Evolutionary conservation across 2,113 vertebrate species (phyloP).

Genomic region (Petrocephalus zakoni): DNA sequence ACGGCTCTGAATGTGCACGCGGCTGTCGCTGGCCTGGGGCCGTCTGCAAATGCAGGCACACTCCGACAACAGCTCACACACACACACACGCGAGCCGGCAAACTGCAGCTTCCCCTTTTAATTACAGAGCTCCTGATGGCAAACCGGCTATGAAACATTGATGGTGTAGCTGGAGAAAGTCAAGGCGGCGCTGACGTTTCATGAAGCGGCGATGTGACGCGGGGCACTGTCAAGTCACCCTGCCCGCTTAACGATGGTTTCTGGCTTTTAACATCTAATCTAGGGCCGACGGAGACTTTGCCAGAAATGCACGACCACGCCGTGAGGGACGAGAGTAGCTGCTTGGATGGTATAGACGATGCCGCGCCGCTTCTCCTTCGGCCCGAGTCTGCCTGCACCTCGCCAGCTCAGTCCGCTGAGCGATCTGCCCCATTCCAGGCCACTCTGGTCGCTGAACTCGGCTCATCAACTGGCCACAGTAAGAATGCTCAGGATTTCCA

Average conservation of each 20-base stretch:
- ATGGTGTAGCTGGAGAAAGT: neutral
- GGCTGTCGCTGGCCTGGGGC: neutral
- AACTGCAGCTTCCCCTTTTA: neutral
- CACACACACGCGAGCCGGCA: too few species aligned
- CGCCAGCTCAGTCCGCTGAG: neutral
- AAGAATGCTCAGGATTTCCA: neutral
- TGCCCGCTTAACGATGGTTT: neutral
- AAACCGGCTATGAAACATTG: neutral
- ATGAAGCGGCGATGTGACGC: neutral
- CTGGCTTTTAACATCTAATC: neutral
- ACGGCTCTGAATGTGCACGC: neutral
- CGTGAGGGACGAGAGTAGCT: neutral
- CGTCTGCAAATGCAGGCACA: neutral
- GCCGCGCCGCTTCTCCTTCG: neutral
- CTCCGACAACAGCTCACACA: neutral
- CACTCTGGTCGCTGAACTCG: neutral
- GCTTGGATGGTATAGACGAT: neutral
- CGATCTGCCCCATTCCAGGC: neutral
- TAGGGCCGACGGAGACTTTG: neutral
- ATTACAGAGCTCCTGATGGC: neutral
- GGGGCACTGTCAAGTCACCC: neutral
- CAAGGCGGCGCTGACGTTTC: neutral
- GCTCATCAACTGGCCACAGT: neutral
- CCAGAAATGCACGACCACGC: neutral
- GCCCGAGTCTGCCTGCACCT: neutral